Base-by-base conservation (phyloP, 2,113 vertebrate genomes). In the Willisornis vidua region DNA sequence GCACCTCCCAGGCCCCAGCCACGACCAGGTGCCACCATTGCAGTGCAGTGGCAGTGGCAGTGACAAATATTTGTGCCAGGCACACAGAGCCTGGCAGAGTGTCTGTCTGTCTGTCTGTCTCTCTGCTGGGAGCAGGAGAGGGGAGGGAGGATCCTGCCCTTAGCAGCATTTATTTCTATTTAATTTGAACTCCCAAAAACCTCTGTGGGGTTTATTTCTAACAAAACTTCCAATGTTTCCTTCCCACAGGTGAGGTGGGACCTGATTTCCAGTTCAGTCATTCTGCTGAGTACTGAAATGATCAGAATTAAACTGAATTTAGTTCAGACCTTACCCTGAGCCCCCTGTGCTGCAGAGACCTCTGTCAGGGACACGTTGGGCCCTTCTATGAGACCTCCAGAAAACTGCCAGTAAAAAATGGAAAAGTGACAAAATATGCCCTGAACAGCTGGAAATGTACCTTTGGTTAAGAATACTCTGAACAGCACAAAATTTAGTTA, bases 31-130 rank as follows among this genome's bases (percentile, higher is more conserved):
- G 94, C 90, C 92, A 92, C 13, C 26, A 90, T 86, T 77, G 90
- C 90, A 55, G 85, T 9, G 87, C 82, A 90, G 96, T 45, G 93
- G 94, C 94, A 91, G 96, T 37, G 0, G 86, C 15, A 37, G 85
- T 92, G 94, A 84, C 93, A 96, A 96, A 96, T 96, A 96, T 96
- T 97, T 97, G 96, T 92, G 93, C 79, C 94, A 87, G 80, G 95
- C 78, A 78, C 7, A 86, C 46, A 63, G 90, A 93, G 82, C 74
- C 85, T 58, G 31, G 89, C 41, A 35, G 91, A n/a, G 39, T 39
- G 39, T 39, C 39, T 39, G 39, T 39, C 39, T 39, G 39, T 37
- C 37, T n/a, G n/a, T 37, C 75, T 83, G 51, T 77, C 74, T 95
- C 45, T 14, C 45, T 24, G 75, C 4, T 12, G 75, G 65, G 33